These are phyloP conservation scores for Forpus xanthops DNA, from an alignment of 2,797 vertebrate species.

Conservation along the genomic window DNA sequence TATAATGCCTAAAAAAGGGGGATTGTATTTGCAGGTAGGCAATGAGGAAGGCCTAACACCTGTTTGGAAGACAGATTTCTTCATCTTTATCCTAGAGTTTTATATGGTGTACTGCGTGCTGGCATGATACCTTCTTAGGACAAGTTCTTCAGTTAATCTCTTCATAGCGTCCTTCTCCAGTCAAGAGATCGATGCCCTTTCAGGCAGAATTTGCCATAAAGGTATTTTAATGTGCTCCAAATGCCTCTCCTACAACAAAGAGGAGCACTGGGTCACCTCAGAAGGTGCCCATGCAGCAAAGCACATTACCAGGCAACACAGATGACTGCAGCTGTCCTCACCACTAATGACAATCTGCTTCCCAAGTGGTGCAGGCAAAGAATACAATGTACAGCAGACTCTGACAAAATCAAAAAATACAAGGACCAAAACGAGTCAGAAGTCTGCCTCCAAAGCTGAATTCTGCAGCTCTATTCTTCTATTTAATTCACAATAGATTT, in stretches of 20 bases:
- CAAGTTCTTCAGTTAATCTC: not conserved
- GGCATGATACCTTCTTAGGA: not conserved
- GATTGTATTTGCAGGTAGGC: not conserved
- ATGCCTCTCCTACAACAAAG: rapidly evolving
- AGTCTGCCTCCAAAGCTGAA: not conserved
- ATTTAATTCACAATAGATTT: not conserved
- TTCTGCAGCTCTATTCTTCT: not conserved
- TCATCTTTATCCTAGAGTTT: not conserved
- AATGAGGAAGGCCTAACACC: not conserved
- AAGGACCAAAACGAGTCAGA: not conserved
- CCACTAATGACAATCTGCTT: not conserved
- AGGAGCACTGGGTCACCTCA: not conserved
- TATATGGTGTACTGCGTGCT: rapidly evolving
- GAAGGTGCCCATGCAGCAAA: not conserved
- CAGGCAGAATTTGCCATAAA: not conserved
- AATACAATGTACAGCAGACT: not conserved
- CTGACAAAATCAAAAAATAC: not conserved
- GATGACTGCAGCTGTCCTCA: not conserved
- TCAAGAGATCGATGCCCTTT: not conserved
- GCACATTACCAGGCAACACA: not conserved
- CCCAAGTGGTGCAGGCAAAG: not conserved
- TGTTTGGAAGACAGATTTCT: not conserved
- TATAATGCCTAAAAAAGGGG: not conserved
- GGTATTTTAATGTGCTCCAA: not conserved
- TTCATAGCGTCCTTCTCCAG: not conserved